phyloP scores from a whole-genome alignment of 1,140 invertebrate species.

The Saccostrea cuccullata region DNA sequence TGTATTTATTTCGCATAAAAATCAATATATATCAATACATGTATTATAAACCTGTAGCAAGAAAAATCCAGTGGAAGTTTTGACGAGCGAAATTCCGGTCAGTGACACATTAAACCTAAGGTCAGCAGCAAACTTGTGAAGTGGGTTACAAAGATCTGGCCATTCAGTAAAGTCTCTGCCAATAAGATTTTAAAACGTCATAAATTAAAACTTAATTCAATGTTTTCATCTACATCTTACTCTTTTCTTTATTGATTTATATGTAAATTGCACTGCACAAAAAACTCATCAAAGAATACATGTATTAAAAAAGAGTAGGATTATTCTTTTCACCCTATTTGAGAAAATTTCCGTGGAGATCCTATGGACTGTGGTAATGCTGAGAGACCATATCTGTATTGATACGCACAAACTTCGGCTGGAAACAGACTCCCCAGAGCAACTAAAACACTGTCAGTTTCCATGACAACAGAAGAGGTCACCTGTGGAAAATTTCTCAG shows the following conservation, averaged over 20 bases:
- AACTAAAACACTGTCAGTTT: slow-evolving; percentile 53
- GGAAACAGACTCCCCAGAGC: slow-evolving; percentile 58
- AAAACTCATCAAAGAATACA: background rate
- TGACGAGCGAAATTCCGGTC: background rate
- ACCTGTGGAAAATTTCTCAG: slow-evolving; percentile 60
- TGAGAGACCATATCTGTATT: slow-evolving; percentile 18
- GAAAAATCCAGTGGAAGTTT: background rate
- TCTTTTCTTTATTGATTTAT: background rate
- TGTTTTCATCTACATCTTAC: background rate
- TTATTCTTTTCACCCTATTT: slow-evolving; percentile 53
- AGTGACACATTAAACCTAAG: background rate
- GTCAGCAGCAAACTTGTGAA: slow-evolving; percentile 10
- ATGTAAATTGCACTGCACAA: background rate
- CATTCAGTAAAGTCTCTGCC: slow-evolving; percentile 56
- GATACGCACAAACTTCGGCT: slow-evolving; percentile 56
- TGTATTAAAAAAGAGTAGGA: background rate
- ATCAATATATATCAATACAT: background rate
- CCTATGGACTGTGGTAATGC: slow-evolving; percentile 43
- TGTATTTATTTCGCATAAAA: background rate
- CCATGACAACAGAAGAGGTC: background rate
- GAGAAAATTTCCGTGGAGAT: slow-evolving; percentile 55
- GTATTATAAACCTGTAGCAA: background rate
- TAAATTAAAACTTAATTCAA: background rate
- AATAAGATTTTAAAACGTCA: background rate
- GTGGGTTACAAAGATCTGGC: slow-evolving; percentile 44